Evolutionary conservation across 2,888 invertebrate genomes (phyloP).

Genomic region (Aspidapion aeneum): DNA sequence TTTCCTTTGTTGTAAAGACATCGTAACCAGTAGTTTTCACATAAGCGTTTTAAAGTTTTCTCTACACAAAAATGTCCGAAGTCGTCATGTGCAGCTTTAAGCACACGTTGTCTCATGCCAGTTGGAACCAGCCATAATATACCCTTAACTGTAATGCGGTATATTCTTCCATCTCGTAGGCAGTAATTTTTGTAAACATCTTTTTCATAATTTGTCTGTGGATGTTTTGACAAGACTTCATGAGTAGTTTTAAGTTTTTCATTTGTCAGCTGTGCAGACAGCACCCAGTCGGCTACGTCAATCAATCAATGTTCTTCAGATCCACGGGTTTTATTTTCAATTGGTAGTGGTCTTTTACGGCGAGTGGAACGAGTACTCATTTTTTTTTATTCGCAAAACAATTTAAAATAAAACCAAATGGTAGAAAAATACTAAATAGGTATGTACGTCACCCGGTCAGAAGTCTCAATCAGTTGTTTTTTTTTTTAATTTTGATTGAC

Average conservation of each 20-base stretch:
- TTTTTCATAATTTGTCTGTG: conserved; percentile 6
- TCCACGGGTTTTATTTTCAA: conserved; percentile 17
- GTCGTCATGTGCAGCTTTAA: conserved; percentile 15
- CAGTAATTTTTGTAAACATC: conserved; percentile 11
- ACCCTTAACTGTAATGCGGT: conserved; percentile 6
- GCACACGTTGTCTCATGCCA: conserved; percentile 12
- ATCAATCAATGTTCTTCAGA: too few relatives aligned
- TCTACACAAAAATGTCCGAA: conserved; percentile 17
- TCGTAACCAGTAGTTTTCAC: conserved; percentile 4
- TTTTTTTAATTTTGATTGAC: too few relatives aligned
- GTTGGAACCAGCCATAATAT: conserved; percentile 21
- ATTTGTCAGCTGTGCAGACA: neutral
- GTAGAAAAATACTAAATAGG: too few relatives aligned
- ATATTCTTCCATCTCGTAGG: conserved; percentile 5
- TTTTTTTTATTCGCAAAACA: conserved; percentile 23
- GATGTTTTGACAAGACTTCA: neutral
- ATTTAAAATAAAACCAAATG: too few relatives aligned
- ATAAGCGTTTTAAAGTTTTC: too few relatives aligned
- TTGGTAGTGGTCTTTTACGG: conserved; percentile 26
- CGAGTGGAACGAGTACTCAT: conserved; percentile 30
- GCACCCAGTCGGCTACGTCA: neutral
- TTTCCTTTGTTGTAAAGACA: conserved; percentile 19
- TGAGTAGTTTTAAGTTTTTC: neutral
- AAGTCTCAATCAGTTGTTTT: too few relatives aligned
- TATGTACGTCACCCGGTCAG: too few relatives aligned